Evolutionary conservation across 2,113 vertebrate genomes (phyloP).

Genomic region (Promerops cafer): DNA sequence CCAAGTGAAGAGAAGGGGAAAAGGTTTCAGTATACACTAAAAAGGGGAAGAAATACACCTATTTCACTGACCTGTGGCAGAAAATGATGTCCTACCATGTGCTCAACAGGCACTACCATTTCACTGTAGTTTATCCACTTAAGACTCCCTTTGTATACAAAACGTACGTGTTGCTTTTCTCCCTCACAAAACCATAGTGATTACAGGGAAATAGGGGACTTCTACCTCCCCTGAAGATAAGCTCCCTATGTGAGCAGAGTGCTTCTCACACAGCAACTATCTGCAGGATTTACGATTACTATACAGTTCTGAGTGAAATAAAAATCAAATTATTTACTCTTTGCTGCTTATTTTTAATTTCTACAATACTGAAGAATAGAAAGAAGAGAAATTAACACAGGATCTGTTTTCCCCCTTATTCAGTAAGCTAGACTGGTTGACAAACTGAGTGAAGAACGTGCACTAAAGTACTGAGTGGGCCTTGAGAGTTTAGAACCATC

Average conservation of each 20-base stretch:
- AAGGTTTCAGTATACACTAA: background rate
- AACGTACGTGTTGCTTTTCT: background rate
- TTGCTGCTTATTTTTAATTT: background rate
- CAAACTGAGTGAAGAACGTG: background rate
- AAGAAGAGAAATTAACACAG: background rate
- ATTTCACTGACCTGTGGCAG: background rate
- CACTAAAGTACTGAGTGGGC: background rate
- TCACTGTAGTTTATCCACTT: background rate
- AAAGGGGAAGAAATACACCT: background rate
- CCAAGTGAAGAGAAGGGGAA: background rate
- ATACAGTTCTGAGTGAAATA: background rate
- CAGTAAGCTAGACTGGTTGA: background rate
- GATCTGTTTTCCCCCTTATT: background rate
- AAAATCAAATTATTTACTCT: background rate
- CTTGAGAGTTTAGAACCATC: background rate
- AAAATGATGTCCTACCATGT: background rate
- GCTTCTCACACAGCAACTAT: background rate
- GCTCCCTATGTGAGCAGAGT: background rate
- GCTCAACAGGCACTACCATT: background rate
- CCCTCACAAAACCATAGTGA: background rate
- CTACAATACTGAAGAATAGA: background rate
- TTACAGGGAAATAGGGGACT: background rate
- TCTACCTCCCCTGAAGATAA: background rate
- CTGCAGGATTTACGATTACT: background rate
- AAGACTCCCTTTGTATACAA: background rate